A percentile compares a stretch with the other conserved stretches of the same genome.
phyloP scores from a whole-genome alignment of 2,888 invertebrate species.

The Ectropis crepuscularia region DNA sequence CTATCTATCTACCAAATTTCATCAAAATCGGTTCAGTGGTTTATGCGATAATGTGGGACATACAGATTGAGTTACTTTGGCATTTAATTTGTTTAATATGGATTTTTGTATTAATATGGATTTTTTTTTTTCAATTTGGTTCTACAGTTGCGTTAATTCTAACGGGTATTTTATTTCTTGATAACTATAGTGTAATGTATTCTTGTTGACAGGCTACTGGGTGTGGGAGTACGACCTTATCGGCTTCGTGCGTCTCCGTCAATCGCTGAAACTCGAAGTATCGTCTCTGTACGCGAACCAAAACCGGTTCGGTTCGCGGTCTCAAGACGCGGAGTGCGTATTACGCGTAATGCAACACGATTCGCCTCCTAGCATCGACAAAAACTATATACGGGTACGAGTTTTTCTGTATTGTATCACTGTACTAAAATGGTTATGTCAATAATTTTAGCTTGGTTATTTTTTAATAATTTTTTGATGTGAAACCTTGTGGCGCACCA shows the following conservation, averaged over 20 bases:
- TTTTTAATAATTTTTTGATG: no score
- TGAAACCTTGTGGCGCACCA: no score
- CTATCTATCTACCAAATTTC: no score
- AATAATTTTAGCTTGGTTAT: no score
- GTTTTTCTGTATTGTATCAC: no score
- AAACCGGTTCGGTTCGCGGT: constrained; percentile 38
- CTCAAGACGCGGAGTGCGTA: constrained; percentile 32
- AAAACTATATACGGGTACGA: constrained; percentile 51
- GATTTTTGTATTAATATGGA: not conserved
- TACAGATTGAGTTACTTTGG: not conserved
- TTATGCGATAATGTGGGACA: no score
- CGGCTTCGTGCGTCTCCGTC: constrained; percentile 71
- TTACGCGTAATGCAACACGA: constrained; percentile 47
- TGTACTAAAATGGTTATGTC: no score
- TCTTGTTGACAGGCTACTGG: constrained; percentile 68
- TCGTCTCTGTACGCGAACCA: constrained; percentile 60
- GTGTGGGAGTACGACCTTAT: constrained; percentile 75
- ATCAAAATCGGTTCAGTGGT: no score
- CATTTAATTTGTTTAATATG: not conserved
- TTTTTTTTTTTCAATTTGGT: no score
- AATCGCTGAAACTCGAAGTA: constrained; percentile 60
- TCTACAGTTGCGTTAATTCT: no score
- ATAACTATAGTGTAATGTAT: no score
- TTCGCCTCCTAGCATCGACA: constrained; percentile 36
- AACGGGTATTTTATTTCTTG: no score